Percentiles rank a stretch among this genome's conserved stretches.
Conservation (phyloP, 2,113 vertebrate species). For the Oryzias curvinotus region DNA sequence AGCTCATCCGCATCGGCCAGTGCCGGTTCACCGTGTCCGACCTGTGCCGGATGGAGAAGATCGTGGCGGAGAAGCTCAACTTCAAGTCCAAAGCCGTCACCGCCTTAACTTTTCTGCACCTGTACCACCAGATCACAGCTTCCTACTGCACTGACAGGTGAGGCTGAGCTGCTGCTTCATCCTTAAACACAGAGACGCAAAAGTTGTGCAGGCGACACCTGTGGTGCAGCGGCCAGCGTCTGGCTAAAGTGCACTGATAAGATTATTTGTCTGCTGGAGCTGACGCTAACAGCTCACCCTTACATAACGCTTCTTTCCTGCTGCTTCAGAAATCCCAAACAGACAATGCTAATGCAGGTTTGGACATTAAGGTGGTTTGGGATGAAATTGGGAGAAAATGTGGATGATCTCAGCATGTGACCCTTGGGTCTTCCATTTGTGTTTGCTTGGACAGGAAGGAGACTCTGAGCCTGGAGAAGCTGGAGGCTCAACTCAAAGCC, state of each 20-base stretch:
- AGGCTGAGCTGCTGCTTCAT: conserved; percentile 26
- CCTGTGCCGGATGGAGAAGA: conserved; percentile 94
- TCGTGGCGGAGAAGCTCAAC: conserved; percentile 91
- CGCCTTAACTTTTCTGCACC: conserved; percentile 97
- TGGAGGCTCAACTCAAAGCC: conserved; percentile 97
- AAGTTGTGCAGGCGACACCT: too few relatives aligned
- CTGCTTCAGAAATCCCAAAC: too few relatives aligned
- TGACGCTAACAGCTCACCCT: neutral
- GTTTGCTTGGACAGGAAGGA: conserved; percentile 80
- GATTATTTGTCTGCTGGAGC: conserved; percentile 9
- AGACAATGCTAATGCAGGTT: too few relatives aligned
- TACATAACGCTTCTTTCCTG: conserved; percentile 15
- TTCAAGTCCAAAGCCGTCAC: conserved; percentile 95
- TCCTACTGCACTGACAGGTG: conserved; percentile 89
- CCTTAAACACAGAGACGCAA: too few relatives aligned
- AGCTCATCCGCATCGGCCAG: conserved; percentile 96
- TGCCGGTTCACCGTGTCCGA: conserved; percentile 95
- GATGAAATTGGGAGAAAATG: too few relatives aligned
- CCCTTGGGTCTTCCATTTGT: neutral
- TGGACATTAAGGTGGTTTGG: too few relatives aligned
- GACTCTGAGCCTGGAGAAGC: conserved; percentile 87
- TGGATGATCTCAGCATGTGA: too few relatives aligned
- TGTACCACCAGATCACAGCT: conserved; percentile 87
- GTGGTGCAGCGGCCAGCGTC: conserved; percentile 23
- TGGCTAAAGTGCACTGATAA: conserved; percentile 42